Evolutionary conservation across 2,113 vertebrate species (phyloP).

Genomic region (Apistogramma diplotaenia): DNA sequence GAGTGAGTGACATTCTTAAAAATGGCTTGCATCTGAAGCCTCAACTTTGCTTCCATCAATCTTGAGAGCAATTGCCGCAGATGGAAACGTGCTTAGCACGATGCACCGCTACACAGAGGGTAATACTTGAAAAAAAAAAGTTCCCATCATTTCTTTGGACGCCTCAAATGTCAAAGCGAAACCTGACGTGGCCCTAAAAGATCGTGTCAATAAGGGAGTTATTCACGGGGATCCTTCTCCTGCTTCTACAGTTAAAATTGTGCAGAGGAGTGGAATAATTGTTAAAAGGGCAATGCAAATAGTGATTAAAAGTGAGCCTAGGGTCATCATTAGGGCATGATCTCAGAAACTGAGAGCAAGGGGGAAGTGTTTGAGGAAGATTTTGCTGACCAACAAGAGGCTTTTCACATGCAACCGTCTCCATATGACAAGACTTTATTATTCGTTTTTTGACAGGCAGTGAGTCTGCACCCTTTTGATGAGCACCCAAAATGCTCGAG

Average conservation of each 20-base stretch:
- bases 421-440: constrained; percentile 54
- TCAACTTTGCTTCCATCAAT: constrained; percentile 38
- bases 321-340: constrained; percentile 77
- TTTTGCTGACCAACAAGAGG: constrained; percentile 61
- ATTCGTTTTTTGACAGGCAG: constrained; percentile 44
- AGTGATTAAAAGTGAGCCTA: constrained; percentile 75
- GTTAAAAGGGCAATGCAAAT: constrained; percentile 73
- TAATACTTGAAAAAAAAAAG: neutral
- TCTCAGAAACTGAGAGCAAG: constrained; percentile 58
- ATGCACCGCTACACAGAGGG: constrained; percentile 22
- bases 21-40: constrained; percentile 3
- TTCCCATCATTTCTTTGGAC: constrained; percentile 20
- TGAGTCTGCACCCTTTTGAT: constrained; percentile 57
- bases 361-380: constrained; percentile 55
- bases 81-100: constrained; percentile 21
- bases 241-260: constrained; percentile 62
- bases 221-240: constrained; percentile 55
- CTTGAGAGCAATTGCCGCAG: constrained; percentile 20
- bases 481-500: constrained; percentile 53
- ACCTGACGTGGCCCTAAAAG: constrained; percentile 33
- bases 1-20: constrained; percentile 21
- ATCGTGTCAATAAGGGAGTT: constrained; percentile 60
- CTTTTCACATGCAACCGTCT: constrained; percentile 39
- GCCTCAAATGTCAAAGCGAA: constrained; percentile 13
- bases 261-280: constrained; percentile 74